These are phyloP conservation scores for Sus scrofa DNA, from an alignment of 2,113 vertebrate genomes.

Conservation along the genomic window T2T-Sscrofa CM000814.6:55033001-55033500, in stretches of 20 bases:
- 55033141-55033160: not conserved
- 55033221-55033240: too few relatives aligned
- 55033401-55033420: not conserved
- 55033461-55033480: not conserved
- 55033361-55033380: not conserved
- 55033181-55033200: not conserved
- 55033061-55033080: rapidly evolving
- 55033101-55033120: not conserved
- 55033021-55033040: not conserved
- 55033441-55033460: not conserved
- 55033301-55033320: not conserved
- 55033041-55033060: not conserved
- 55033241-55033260: not conserved
- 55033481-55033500: not conserved
- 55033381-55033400: not conserved
- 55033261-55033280: not conserved
- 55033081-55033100: not conserved
- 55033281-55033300: not conserved
- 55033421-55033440: not conserved
- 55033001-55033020: not conserved
- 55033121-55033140: not conserved
- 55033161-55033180: not conserved
- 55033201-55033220: not conserved
- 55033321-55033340: not conserved
- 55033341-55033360: not conserved